Conservation (phyloP, 2,888 invertebrate genomes). For the Nomada ferruginata region DNA sequence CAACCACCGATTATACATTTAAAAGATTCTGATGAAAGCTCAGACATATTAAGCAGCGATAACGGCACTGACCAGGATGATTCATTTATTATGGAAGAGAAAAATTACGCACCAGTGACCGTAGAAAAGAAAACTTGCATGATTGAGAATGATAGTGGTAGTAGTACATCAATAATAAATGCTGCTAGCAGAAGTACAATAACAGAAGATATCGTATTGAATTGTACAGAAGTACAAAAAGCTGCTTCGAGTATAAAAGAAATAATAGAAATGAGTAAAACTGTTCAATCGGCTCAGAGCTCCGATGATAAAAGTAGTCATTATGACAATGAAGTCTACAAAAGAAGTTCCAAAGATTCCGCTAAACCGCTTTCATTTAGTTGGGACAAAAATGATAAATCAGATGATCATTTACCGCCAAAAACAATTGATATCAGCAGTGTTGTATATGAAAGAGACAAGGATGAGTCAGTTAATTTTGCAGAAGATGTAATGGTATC, state of each 20-base stretch:
- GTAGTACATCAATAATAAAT: too few relatives aligned
- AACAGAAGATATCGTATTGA: conserved; percentile 68
- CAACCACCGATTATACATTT: conserved; percentile 77
- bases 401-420: not conserved
- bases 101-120: not conserved
- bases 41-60: not conserved
- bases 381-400: not conserved
- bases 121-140: not conserved
- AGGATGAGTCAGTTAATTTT: conserved; percentile 8
- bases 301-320: not conserved
- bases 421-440: not conserved
- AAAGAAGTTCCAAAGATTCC: not conserved
- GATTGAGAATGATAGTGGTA: not conserved
- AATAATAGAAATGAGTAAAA: conserved; percentile 66
- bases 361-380: not conserved
- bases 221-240: conserved; percentile 73
- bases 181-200: not conserved
- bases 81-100: not conserved
- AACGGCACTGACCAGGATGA: not conserved
- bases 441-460: conserved; percentile 27
- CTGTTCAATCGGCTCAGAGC: not conserved
- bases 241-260: conserved; percentile 70
- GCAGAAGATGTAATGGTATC: conserved; percentile 26
- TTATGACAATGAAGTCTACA: not conserved
- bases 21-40: conserved; percentile 75